Conservation (phyloP, 2,113 vertebrate genomes). For the Odocoileus virginianus region DNA sequence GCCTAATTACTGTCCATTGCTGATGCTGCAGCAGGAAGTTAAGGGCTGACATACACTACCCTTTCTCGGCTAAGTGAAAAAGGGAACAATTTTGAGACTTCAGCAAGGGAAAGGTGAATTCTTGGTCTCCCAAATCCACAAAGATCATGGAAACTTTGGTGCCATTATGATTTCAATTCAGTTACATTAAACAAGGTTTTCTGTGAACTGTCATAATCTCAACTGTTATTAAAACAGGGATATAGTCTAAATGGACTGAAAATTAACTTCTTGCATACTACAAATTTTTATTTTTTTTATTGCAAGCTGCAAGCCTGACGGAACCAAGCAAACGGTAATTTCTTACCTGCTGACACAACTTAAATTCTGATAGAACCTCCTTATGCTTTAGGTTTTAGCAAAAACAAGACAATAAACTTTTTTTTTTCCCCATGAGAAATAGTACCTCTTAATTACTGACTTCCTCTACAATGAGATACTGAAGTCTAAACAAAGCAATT, state of each 20-base stretch:
- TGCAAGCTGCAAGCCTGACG: not conserved
- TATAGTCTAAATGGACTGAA: slow-evolving; percentile 14
- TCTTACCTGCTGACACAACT: not conserved
- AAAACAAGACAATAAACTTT: slow-evolving; percentile 10
- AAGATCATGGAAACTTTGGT: not conserved
- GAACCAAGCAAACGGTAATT: slow-evolving; percentile 20
- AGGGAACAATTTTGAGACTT: not conserved
- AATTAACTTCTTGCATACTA: slow-evolving; percentile 17
- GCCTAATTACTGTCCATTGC: not conserved
- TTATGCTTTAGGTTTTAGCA: slow-evolving; percentile 35
- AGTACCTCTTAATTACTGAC: not conserved
- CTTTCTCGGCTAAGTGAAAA: not conserved
- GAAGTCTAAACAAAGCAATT: slow-evolving; percentile 2
- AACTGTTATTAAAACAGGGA: not conserved
- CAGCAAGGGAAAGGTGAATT: not conserved
- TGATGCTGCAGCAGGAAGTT: not conserved
- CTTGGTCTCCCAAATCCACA: not conserved
- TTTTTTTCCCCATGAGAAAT: not conserved
- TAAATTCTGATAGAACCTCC: not conserved
- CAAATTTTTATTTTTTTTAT: slow-evolving; percentile 1
- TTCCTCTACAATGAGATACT: not conserved
- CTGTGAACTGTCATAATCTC: slow-evolving; percentile 4
- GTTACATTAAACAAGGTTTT: not conserved
- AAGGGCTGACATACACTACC: not conserved
- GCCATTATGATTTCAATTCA: not conserved